These are phyloP conservation scores for Microtus oregoni DNA, from an alignment of 2,113 vertebrate species.

Conservation along the genomic window DNA sequence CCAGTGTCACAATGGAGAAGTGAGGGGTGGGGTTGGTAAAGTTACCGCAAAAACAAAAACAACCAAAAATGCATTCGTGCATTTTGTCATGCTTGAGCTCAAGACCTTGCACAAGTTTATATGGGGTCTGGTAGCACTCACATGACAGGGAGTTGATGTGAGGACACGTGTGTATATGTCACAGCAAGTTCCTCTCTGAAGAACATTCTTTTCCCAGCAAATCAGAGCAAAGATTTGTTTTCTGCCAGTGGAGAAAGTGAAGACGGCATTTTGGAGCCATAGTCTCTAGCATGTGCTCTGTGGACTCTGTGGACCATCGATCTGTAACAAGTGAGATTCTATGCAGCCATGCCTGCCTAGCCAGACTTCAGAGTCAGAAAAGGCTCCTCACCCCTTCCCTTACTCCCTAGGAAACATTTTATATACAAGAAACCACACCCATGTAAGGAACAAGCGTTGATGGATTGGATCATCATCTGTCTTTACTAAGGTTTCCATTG, in stretches of 20 bases:
- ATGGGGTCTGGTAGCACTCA: neutral
- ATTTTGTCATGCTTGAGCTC: neutral
- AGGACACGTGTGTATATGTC: neutral
- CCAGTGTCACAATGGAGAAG: neutral
- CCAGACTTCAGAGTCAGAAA: neutral
- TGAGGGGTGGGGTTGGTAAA: neutral
- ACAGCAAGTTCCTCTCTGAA: neutral
- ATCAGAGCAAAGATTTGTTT: neutral
- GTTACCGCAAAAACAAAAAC: neutral
- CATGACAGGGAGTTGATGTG: neutral
- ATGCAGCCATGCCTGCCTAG: neutral
- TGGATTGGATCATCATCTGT: neutral
- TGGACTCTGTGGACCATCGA: neutral
- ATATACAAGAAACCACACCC: neutral
- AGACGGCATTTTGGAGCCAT: neutral
- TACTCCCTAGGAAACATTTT: neutral
- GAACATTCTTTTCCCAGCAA: conserved; percentile 12
- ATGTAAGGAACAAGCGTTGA: neutral
- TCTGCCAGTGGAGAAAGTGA: neutral
- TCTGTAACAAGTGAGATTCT: neutral
- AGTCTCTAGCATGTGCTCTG: neutral
- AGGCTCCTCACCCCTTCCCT: neutral
- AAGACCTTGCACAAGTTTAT: neutral
- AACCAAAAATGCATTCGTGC: neutral
- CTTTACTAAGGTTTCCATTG: neutral